Evolutionary conservation across 2,888 invertebrate species (phyloP).

Genomic region (Andrena bicolor): DNA sequence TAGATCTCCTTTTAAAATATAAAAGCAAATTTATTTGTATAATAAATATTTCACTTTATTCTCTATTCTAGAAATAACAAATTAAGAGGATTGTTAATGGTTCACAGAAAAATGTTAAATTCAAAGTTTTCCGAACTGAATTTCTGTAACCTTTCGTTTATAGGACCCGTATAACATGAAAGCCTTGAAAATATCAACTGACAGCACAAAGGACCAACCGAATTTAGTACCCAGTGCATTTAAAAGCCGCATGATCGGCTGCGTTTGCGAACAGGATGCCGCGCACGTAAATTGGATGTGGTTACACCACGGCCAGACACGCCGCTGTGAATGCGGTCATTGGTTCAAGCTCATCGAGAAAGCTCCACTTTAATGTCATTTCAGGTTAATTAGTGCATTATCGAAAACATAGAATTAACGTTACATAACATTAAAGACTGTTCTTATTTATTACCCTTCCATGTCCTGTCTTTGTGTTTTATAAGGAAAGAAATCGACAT

Average conservation of each 20-base stretch:
- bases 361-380: conserved; percentile 87
- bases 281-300: conserved; percentile 97
- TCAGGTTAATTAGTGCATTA: conserved; percentile 77
- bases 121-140: not conserved
- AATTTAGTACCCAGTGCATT: conserved; percentile 96
- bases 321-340: conserved; percentile 97
- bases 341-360: conserved; percentile 97
- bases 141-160: conserved; percentile 40
- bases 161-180: conserved; percentile 94
- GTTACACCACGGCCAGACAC: conserved; percentile 95
- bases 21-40: not conserved
- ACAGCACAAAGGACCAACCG: conserved; percentile 94
- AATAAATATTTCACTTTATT: not conserved
- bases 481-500: not conserved
- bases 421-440: conserved; percentile 72
- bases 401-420: conserved; percentile 79
- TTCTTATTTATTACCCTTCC: conserved; percentile 66
- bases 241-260: conserved; percentile 96
- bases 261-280: conserved; percentile 98
- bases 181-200: conserved; percentile 91
- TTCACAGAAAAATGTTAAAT: not conserved
- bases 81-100: not conserved
- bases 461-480: conserved; percentile 15
- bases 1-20: not conserved
- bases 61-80: not conserved